Conservation (phyloP, 2,888 invertebrate genomes). For the Linyphia triangularis region DNA sequence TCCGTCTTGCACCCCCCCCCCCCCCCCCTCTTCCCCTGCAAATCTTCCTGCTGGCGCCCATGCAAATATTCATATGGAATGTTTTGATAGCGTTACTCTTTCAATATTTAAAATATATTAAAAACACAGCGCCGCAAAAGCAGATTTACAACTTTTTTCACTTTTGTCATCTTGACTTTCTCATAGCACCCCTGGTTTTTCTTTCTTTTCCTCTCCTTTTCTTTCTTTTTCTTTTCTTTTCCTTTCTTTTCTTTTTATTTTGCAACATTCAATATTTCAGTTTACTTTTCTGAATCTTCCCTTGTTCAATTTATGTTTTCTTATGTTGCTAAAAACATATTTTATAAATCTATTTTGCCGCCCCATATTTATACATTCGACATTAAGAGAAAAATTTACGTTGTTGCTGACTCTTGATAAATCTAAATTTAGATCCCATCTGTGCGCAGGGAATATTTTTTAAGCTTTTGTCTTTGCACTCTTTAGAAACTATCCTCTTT, state of each 20-base stretch:
- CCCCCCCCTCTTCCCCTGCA: too few relatives aligned
- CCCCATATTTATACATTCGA: conserved; percentile 20
- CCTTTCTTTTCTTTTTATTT: background rate
- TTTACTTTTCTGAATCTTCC: background rate
- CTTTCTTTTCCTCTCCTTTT: too few relatives aligned
- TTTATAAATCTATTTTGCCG: conserved; percentile 15
- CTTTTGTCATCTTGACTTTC: too few relatives aligned
- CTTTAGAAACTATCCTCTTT: conserved; percentile 51
- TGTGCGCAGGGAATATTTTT: conserved; percentile 33
- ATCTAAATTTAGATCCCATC: conserved; percentile 50
- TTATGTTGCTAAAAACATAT: conserved; percentile 2
- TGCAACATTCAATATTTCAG: background rate
- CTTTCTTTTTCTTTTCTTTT: background rate
- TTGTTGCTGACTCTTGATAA: conserved; percentile 48
- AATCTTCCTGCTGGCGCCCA: too few relatives aligned
- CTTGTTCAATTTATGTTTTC: background rate
- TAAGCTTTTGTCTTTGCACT: conserved; percentile 60
- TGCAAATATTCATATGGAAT: too few relatives aligned
- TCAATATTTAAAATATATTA: too few relatives aligned
- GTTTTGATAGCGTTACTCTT: too few relatives aligned
- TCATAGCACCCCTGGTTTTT: too few relatives aligned
- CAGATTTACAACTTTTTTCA: too few relatives aligned
- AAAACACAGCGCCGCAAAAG: too few relatives aligned
- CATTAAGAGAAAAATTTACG: conserved; percentile 45
- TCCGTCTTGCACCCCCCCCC: too few relatives aligned